Evolutionary conservation across 2,888 invertebrate species (phyloP).

Genomic region (Xestoiulus laeticollis): DNA sequence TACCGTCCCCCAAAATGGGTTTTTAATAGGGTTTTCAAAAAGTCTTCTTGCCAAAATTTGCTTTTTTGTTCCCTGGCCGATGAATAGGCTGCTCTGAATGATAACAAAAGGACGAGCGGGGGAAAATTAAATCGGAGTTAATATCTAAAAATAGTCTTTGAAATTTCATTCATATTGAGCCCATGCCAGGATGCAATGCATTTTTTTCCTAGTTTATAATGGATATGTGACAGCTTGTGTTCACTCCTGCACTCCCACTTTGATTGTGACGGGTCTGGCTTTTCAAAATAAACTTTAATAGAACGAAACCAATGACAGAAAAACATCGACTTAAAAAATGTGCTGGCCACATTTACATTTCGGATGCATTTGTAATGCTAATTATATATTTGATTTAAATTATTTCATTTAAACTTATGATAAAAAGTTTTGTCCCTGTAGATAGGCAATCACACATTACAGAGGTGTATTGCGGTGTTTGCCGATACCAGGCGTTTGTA

Average conservation of each 20-base stretch:
- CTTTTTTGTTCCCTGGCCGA: not conserved
- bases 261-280: slow-evolving; percentile 15
- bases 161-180: slow-evolving; percentile 41
- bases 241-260: not conserved
- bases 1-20: not conserved
- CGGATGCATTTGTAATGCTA: not conserved
- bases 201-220: not conserved
- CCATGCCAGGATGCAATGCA: not conserved
- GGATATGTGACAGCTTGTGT: slow-evolving; percentile 32
- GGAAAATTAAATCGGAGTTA: slow-evolving; percentile 40
- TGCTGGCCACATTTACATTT: not conserved
- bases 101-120: slow-evolving; percentile 22
- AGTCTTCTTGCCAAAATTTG: slow-evolving; percentile 21
- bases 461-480: not conserved
- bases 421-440: not conserved
- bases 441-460: not conserved
- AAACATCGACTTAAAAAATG: not conserved
- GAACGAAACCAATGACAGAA: not conserved
- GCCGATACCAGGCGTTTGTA: not conserved
- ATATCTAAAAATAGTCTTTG: slow-evolving; percentile 38
- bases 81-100: slow-evolving; percentile 31
- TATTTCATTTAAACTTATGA: not conserved
- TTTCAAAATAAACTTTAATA: not conserved
- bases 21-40: slow-evolving; percentile 38
- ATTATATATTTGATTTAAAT: not conserved